These are phyloP conservation scores for Poecilia gillii DNA, from an alignment of 2,797 vertebrate genomes.

Conservation along the genomic window DNA sequence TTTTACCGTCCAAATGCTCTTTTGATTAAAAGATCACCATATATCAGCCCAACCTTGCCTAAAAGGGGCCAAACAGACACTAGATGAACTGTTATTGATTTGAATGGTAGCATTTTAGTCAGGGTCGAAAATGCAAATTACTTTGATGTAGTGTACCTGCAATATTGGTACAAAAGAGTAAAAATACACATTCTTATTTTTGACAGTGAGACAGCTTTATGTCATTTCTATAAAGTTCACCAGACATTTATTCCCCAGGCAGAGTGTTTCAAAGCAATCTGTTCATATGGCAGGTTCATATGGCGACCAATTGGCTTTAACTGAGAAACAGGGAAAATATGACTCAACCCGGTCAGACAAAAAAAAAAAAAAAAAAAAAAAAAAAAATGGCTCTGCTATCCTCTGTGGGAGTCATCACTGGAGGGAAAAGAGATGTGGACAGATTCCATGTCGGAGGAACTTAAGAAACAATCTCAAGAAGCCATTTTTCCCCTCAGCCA, in stretches of 20 bases:
- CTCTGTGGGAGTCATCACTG: constrained; percentile 30
- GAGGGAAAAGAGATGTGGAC: constrained; percentile 44
- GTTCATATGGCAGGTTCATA: constrained; percentile 13
- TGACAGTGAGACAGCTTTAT: constrained; percentile 41
- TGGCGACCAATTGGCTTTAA: constrained; percentile 32
- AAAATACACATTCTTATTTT: constrained; percentile 47
- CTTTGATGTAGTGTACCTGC: constrained; percentile 32
- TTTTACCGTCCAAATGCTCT: constrained; percentile 63
- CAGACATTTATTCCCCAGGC: constrained; percentile 22
- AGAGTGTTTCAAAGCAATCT: constrained; percentile 17
- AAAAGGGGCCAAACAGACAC: constrained; percentile 18
- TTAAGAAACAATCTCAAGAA: constrained; percentile 64
- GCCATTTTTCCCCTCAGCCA: constrained; percentile 67
- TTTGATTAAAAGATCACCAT: constrained; percentile 49
- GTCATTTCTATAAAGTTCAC: constrained; percentile 28
- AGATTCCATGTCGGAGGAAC: constrained; percentile 53
- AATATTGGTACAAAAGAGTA: constrained; percentile 35
- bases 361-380: constrained; percentile 14
- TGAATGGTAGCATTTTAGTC: constrained; percentile 54
- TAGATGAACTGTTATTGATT: constrained; percentile 26
- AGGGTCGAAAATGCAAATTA: constrained; percentile 32
- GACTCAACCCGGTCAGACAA: constrained; percentile 52
- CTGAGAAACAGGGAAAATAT: constrained; percentile 29
- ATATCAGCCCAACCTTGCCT: constrained; percentile 29
- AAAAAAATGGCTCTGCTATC: constrained; percentile 19